Conservation (phyloP, 1,140 invertebrate species). For the Caerostris extrusa region DNA sequence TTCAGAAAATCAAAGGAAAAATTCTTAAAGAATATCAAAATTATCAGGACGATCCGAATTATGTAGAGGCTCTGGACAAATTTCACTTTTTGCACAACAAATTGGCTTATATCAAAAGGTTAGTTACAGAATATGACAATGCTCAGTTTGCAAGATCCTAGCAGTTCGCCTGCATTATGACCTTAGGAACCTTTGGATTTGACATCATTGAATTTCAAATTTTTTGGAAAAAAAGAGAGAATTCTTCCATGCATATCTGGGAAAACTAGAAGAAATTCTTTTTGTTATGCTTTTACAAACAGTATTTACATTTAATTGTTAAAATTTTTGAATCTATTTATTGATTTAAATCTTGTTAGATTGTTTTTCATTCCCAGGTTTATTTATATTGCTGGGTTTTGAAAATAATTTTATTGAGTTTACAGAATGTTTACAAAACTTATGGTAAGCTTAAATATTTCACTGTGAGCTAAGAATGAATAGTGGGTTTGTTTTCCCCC, state of each 20-base stretch:
- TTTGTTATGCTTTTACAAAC: constrained; percentile 35
- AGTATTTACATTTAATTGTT: constrained; percentile 64
- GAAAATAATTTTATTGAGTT: not conserved
- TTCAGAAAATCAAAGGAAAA: constrained; percentile 87
- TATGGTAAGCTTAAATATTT: not conserved
- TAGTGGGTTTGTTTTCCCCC: not conserved
- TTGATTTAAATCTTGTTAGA: constrained; percentile 36
- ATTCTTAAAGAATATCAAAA: constrained; percentile 91
- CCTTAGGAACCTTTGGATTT: not conserved
- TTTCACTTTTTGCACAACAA: constrained; percentile 94
- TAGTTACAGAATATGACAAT: constrained; percentile 90
- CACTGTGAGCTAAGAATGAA: not conserved
- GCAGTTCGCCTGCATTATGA: constrained; percentile 1
- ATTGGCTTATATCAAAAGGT: constrained; percentile 92
- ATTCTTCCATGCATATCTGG: constrained; percentile 37
- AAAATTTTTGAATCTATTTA: constrained; percentile 56
- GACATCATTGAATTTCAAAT: not conserved
- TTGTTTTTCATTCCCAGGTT: constrained; percentile 5
- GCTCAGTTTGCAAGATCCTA: constrained; percentile 64
- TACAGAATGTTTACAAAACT: constrained; percentile 8
- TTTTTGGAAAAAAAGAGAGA: not conserved
- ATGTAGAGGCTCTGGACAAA: constrained; percentile 87
- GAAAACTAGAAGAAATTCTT: constrained; percentile 22
- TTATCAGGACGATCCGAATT: constrained; percentile 88
- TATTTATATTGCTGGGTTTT: not conserved